phyloP scores from a whole-genome alignment of 2,113 vertebrate species.

The Aphyosemion australe region DNA sequence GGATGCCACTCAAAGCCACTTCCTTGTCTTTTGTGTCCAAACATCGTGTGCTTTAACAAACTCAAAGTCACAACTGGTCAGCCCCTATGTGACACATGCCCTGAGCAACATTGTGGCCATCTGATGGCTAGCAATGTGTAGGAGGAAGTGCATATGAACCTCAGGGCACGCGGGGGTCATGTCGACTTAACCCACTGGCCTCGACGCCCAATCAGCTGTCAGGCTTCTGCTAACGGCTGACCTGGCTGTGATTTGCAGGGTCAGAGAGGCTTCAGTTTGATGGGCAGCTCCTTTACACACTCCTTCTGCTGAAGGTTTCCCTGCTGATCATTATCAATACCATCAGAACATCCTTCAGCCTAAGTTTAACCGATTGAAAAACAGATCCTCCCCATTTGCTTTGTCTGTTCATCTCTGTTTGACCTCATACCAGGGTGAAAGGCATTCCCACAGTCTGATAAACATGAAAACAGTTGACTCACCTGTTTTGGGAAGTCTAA shows the following conservation, averaged over 20 bases:
- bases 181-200: slow-evolving; percentile 81
- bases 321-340: slow-evolving; percentile 56
- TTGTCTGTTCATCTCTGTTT: background rate
- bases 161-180: slow-evolving; percentile 70
- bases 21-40: slow-evolving; percentile 66
- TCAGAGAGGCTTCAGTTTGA: slow-evolving; percentile 68
- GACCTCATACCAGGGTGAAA: slow-evolving; percentile 10
- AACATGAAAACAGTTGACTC: slow-evolving; percentile 70
- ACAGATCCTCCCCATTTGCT: slow-evolving; percentile 29
- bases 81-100: slow-evolving; percentile 62
- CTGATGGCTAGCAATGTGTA: slow-evolving; percentile 68
- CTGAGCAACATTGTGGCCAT: slow-evolving; percentile 63
- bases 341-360: slow-evolving; percentile 43
- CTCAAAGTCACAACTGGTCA: slow-evolving; percentile 30
- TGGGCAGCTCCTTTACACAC: slow-evolving; percentile 68
- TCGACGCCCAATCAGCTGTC: slow-evolving; percentile 75
- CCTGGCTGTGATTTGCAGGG: slow-evolving; percentile 66
- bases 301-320: slow-evolving; percentile 63
- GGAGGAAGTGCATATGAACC: slow-evolving; percentile 79
- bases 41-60: slow-evolving; percentile 57
- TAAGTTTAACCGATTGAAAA: slow-evolving; percentile 34
- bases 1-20: slow-evolving; percentile 22
- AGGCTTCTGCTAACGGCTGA: slow-evolving; percentile 62
- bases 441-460: slow-evolving; percentile 10
- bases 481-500: slow-evolving; percentile 68